phyloP scores from a whole-genome alignment of 2,113 vertebrate species.

The Peucedramus taeniatus region DNA sequence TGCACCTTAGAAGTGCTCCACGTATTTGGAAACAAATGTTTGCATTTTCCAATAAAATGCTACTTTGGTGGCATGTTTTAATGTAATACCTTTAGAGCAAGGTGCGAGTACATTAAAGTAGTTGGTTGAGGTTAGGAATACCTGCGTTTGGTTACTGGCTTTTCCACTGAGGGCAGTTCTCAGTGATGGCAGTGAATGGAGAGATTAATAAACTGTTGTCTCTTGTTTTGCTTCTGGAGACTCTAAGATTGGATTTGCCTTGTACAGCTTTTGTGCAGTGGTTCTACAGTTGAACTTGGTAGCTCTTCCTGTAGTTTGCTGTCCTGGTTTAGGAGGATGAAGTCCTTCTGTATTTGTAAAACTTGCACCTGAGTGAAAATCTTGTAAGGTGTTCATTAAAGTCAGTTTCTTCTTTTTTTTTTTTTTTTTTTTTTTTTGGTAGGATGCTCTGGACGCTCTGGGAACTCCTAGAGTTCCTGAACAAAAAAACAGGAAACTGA shows the following conservation, averaged over 20 bases:
- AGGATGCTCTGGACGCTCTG: constrained; percentile 89
- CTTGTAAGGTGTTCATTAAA: neutral
- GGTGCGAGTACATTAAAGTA: neutral
- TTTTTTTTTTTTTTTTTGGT: neutral
- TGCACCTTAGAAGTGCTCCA: neutral
- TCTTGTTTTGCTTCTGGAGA: neutral
- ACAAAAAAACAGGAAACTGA: constrained; percentile 66
- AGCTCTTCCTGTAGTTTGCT: neutral
- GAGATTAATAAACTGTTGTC: neutral
- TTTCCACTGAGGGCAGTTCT: neutral
- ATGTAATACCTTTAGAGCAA: neutral
- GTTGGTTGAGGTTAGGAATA: neutral
- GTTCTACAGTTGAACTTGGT: neutral
- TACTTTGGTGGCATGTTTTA: neutral
- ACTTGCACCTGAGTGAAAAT: neutral
- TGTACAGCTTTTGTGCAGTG: neutral
- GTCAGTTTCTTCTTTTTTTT: neutral
- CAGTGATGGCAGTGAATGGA: neutral
- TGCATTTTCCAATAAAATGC: neutral
- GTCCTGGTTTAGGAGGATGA: neutral
- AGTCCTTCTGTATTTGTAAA: neutral
- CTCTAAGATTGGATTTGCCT: neutral
- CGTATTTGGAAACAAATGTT: neutral
- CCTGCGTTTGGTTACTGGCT: neutral
- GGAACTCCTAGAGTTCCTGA: constrained; percentile 79